Percentiles rank a stretch among this genome's conserved stretches.
Conservation (phyloP, 2,888 invertebrate genomes). For the Drosophila setosimentum region DNA sequence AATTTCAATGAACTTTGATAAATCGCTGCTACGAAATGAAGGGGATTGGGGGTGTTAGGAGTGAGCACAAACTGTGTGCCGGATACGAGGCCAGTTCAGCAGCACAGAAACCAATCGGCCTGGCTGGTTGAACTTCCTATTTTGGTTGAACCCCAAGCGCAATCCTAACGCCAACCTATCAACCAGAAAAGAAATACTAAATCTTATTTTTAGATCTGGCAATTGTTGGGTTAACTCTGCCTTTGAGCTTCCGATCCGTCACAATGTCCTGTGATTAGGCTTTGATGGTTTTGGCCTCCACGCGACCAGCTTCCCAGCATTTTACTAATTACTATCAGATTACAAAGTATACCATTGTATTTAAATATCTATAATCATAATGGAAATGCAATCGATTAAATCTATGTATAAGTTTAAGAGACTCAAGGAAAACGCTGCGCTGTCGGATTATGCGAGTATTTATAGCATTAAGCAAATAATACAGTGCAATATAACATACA, state of each 20-base stretch:
- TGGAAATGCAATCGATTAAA: conserved; percentile 21
- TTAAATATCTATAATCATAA: conserved; percentile 33
- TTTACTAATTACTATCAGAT: conserved; percentile 37
- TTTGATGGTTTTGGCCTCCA: conserved; percentile 32
- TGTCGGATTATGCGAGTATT: background rate
- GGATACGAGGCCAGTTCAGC: conserved; percentile 36
- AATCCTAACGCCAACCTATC: background rate
- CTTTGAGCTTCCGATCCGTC: conserved; percentile 5
- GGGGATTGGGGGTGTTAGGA: too few species aligned
- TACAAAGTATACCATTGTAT: conserved; percentile 24
- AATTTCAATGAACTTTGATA: conserved; percentile 78
- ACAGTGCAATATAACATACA: background rate
- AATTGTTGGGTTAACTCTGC: conserved; percentile 28
- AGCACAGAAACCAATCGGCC: conserved; percentile 29
- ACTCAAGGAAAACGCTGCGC: background rate
- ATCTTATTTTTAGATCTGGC: conserved; percentile 67
- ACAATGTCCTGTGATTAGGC: conserved; percentile 65
- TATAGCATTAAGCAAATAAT: background rate
- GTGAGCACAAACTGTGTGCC: conserved; percentile 28
- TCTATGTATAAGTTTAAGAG: conserved; percentile 1
- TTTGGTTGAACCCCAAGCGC: conserved; percentile 35
- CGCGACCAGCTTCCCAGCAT: conserved; percentile 30
- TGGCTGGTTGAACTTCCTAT: conserved; percentile 68
- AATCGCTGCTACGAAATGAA: conserved; percentile 52
- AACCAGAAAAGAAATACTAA: conserved; percentile 31